Evolutionary conservation across 2,113 vertebrate species (phyloP).

Genomic region (Cyanistes caeruleus): DNA sequence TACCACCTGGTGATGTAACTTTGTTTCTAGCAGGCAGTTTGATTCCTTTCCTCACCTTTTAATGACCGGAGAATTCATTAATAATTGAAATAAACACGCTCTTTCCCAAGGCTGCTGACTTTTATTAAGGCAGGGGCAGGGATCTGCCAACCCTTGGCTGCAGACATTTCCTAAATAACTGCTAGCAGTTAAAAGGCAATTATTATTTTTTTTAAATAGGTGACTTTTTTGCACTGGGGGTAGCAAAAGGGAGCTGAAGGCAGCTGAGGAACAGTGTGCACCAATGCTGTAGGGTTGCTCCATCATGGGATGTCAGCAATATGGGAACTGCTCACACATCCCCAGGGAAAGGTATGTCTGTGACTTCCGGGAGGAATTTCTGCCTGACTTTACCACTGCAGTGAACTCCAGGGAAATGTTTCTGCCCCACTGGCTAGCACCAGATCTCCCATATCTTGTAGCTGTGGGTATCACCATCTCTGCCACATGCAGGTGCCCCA

Average conservation of each 20-base stretch:
- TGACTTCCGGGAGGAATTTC: neutral
- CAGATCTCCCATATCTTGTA: neutral
- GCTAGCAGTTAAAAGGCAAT: constrained; percentile 64
- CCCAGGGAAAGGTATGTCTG: neutral
- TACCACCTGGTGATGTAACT: constrained; percentile 49
- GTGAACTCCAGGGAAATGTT: neutral
- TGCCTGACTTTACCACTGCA: neutral
- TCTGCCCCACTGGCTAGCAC: neutral
- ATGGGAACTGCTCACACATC: fast-evolving
- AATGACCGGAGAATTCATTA: constrained; percentile 72
- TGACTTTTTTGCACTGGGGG: constrained; percentile 5
- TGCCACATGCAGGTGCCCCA: neutral
- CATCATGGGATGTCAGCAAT: fast-evolving
- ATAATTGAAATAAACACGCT: constrained; percentile 73
- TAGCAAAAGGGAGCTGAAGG: neutral
- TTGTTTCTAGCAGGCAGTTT: neutral
- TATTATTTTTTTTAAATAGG: neutral
- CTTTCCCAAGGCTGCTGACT: constrained; percentile 61
- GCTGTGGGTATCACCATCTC: neutral
- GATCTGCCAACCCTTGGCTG: constrained; percentile 67
- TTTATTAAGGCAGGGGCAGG: constrained; percentile 68
- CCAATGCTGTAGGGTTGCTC: neutral
- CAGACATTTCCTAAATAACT: constrained; percentile 70
- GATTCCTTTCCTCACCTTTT: constrained; percentile 71
- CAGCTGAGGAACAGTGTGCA: neutral